These are phyloP conservation scores for Zaprionus capensis DNA, from an alignment of 1,140 invertebrate genomes.

Conservation along the genomic window DNA sequence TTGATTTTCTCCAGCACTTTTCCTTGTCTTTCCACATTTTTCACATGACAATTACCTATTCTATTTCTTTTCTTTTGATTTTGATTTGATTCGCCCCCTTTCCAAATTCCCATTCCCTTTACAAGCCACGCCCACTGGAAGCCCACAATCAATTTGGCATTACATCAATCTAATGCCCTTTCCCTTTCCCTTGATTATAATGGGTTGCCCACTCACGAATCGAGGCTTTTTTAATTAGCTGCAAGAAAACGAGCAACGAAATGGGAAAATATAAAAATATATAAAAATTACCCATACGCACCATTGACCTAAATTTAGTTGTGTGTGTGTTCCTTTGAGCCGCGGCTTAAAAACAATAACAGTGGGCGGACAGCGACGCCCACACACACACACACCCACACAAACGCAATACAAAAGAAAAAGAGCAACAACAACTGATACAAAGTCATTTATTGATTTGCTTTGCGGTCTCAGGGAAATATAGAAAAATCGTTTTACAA, in stretches of 20 bases:
- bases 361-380: slow-evolving; percentile 9
- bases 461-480: slow-evolving; percentile 3
- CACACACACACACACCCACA: neutral
- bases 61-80: neutral
- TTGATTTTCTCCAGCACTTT: neutral
- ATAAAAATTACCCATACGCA: slow-evolving; percentile 66
- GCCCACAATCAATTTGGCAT: slow-evolving; percentile 11
- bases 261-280: slow-evolving; percentile 5
- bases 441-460: slow-evolving; percentile 62
- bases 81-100: neutral
- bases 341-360: slow-evolving; percentile 35
- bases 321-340: slow-evolving; percentile 18
- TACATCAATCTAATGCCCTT: slow-evolving; percentile 16
- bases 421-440: slow-evolving; percentile 35
- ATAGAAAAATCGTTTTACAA: slow-evolving; percentile 29
- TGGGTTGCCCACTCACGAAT: slow-evolving; percentile 2
- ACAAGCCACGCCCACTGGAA: neutral
- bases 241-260: neutral
- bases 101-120: slow-evolving; percentile 7
- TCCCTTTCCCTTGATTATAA: neutral
- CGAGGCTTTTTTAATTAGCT: slow-evolving; percentile 21
- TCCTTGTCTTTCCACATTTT: neutral
- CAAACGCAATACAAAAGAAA: neutral
- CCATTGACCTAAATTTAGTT: slow-evolving; percentile 62
- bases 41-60: neutral